Percentiles rank a stretch among this genome's conserved stretches.
Evolutionary conservation across 2,113 vertebrate species (phyloP).

Genomic region (Dinomys branickii): DNA sequence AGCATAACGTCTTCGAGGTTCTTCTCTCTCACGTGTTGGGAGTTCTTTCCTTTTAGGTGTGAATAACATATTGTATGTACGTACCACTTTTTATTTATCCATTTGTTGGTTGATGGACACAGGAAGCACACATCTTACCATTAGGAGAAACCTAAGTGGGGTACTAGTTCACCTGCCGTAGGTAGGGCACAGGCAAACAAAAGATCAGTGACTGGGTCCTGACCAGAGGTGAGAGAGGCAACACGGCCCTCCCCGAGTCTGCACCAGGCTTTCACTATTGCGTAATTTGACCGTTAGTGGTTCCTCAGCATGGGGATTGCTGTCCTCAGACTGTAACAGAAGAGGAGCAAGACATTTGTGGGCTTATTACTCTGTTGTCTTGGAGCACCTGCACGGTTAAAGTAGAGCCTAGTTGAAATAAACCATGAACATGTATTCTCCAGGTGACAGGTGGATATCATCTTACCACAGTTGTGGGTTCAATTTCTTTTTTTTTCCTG

Average conservation of each 20-base stretch:
- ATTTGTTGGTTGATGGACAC: too few relatives aligned
- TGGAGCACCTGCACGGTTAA: background rate
- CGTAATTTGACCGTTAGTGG: background rate
- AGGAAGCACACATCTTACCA: background rate
- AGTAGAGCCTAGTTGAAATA: background rate
- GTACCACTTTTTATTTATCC: background rate
- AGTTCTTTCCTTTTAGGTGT: background rate
- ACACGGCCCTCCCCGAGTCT: background rate
- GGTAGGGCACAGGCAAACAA: accelerated
- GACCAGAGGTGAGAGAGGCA: background rate
- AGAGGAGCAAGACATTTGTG: constrained; percentile 5
- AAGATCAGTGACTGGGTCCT: background rate
- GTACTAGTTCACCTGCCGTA: background rate
- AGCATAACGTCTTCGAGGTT: background rate
- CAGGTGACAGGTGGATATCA: background rate
- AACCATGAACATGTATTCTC: background rate
- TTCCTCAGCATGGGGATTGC: background rate
- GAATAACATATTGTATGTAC: background rate
- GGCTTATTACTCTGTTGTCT: background rate
- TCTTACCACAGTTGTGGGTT: background rate
- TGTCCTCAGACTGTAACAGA: background rate
- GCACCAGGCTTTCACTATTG: background rate
- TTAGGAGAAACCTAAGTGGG: background rate
- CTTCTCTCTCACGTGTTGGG: background rate
- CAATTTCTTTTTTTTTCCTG: background rate